phyloP scores from a whole-genome alignment of 2,888 invertebrate genomes.

The Acronicta aceris region DNA sequence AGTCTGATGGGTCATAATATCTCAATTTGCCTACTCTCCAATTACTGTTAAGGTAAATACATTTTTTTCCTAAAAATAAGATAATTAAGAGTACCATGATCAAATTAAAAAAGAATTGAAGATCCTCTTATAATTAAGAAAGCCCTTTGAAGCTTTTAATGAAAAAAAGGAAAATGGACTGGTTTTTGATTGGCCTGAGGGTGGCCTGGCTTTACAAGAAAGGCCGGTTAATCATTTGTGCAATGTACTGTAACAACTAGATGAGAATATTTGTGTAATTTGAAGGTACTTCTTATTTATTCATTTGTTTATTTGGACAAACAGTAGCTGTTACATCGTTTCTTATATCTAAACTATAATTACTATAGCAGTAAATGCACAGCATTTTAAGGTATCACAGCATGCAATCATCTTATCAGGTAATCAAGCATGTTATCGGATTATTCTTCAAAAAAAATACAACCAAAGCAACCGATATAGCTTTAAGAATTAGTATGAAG shows the following conservation, averaged over 20 bases:
- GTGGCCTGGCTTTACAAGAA: background rate
- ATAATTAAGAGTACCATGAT: conserved; percentile 26
- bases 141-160: conserved; percentile 21
- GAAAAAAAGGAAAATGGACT: conserved; percentile 26
- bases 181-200: conserved; percentile 1
- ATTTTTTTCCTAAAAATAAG: conserved; percentile 24
- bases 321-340: too few species aligned
- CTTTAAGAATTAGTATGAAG: too few species aligned
- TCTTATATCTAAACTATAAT: too few species aligned
- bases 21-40: background rate
- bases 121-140: conserved; percentile 44
- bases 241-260: background rate
- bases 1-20: background rate
- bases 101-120: conserved; percentile 48
- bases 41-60: conserved; percentile 34
- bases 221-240: background rate
- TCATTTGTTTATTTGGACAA: too few species aligned
- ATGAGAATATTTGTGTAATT: too few species aligned
- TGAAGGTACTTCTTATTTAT: too few species aligned
- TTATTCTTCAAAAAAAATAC: too few species aligned
- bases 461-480: too few species aligned
- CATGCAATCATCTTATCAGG: too few species aligned
- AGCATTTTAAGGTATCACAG: too few species aligned
- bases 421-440: too few species aligned
- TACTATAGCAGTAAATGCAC: too few species aligned